These are phyloP conservation scores for Natrix natrix DNA, from an alignment of 2,797 vertebrate genomes.

Conservation along the genomic window DNA sequence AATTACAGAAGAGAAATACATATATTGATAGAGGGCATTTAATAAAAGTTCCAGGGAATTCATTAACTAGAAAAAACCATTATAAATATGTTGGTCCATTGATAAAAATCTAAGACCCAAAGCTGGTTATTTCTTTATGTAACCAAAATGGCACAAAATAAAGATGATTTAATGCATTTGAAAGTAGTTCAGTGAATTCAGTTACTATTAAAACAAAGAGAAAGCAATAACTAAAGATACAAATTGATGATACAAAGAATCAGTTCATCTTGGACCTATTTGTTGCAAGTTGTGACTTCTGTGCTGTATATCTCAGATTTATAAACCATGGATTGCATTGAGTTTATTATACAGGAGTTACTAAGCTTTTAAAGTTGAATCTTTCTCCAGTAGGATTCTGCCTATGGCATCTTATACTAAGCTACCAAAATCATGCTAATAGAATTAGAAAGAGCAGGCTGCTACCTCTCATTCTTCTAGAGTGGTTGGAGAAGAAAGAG, in stretches of 20 bases:
- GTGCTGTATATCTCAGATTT: background rate
- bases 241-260: background rate
- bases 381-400: background rate
- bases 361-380: background rate
- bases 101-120: background rate
- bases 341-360: background rate
- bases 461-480: background rate
- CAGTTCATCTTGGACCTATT: background rate
- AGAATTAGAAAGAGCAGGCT: background rate
- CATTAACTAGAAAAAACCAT: background rate
- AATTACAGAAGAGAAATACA: background rate
- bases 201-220: background rate
- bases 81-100: background rate
- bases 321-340: background rate
- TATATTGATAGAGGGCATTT: background rate
- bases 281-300: background rate
- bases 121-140: background rate
- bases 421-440: background rate
- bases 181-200: background rate
- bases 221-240: background rate
- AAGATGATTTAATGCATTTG: background rate
- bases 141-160: background rate
- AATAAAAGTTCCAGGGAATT: background rate
- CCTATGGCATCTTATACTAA: background rate
- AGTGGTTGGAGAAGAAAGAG: background rate